Evolutionary conservation across 2,888 invertebrate genomes (phyloP).

Genomic region (Trissoscelio sp.): DNA sequence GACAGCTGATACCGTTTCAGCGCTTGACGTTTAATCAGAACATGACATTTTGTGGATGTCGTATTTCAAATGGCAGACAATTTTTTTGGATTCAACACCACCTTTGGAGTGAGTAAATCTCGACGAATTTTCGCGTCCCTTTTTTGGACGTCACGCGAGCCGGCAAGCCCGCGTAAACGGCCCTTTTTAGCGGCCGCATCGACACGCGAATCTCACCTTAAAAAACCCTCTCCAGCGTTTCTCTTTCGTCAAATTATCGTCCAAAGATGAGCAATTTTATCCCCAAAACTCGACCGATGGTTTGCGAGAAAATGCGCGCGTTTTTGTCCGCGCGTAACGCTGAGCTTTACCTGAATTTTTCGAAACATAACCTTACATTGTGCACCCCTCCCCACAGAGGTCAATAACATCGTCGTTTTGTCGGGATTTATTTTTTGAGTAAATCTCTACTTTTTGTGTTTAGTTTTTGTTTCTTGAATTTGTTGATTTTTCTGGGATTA

Average conservation of each 20-base stretch:
- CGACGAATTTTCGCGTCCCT: background rate
- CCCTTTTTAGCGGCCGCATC: constrained; percentile 15
- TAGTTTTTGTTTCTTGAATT: background rate
- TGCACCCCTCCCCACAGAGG: constrained; percentile 72
- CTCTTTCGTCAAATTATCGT: background rate
- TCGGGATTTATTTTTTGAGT: background rate
- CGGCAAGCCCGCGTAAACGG: background rate
- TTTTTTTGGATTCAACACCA: constrained; percentile 93
- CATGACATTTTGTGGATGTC: constrained; percentile 82
- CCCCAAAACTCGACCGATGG: no score
- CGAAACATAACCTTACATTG: constrained; percentile 76
- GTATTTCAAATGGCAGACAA: constrained; percentile 91
- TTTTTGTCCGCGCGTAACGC: background rate
- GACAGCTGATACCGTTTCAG: constrained; percentile 81
- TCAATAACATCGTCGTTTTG: constrained; percentile 74
- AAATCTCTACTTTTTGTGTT: background rate
- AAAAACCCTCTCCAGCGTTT: background rate
- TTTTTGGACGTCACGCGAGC: background rate
- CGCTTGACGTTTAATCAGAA: constrained; percentile 82
- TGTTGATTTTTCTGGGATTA: background rate
- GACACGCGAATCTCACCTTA: constrained; percentile 11
- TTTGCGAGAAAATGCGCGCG: no score
- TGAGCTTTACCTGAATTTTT: constrained; percentile 65
- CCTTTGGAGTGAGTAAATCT: constrained; percentile 88
- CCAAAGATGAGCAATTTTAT: background rate